Conservation (phyloP, 2,888 invertebrate genomes). For the Dolichomitus sp. region DNA sequence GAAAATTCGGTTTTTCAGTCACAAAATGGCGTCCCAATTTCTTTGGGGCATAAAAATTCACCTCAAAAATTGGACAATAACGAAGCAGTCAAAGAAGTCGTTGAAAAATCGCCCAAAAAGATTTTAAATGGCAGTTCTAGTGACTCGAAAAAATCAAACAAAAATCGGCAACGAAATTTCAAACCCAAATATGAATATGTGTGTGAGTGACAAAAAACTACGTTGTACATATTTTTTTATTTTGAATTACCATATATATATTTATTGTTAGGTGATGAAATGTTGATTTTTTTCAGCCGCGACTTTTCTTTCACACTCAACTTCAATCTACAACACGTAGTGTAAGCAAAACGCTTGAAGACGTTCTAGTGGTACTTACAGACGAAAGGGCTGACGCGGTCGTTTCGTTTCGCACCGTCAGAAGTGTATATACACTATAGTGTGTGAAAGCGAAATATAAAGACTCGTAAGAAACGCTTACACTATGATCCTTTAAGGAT, state of each 20-base stretch:
- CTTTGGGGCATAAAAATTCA: neutral
- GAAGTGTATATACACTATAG: neutral
- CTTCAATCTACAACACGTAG: constrained; percentile 4
- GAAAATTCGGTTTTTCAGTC: constrained; percentile 27
- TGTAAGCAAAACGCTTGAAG: constrained; percentile 18
- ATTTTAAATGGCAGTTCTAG: neutral
- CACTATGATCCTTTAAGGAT: neutral
- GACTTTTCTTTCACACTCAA: constrained; percentile 8
- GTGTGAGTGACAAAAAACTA: neutral
- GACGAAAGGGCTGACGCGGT: neutral
- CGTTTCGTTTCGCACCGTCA: neutral
- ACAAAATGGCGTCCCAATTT: constrained; percentile 31
- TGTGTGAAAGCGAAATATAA: neutral
- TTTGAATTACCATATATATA: neutral
- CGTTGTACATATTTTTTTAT: neutral
- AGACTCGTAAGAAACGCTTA: neutral
- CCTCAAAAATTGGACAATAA: neutral
- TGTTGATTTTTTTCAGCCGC: constrained; percentile 3
- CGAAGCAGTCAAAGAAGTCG: neutral
- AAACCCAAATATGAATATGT: neutral
- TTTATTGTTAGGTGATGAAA: neutral
- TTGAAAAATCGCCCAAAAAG: neutral
- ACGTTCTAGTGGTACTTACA: neutral
- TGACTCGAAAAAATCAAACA: neutral
- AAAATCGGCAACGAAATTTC: neutral